These are phyloP conservation scores for Collichthys lucidus DNA, from an alignment of 2,113 vertebrate genomes.

Conservation along the genomic window DNA sequence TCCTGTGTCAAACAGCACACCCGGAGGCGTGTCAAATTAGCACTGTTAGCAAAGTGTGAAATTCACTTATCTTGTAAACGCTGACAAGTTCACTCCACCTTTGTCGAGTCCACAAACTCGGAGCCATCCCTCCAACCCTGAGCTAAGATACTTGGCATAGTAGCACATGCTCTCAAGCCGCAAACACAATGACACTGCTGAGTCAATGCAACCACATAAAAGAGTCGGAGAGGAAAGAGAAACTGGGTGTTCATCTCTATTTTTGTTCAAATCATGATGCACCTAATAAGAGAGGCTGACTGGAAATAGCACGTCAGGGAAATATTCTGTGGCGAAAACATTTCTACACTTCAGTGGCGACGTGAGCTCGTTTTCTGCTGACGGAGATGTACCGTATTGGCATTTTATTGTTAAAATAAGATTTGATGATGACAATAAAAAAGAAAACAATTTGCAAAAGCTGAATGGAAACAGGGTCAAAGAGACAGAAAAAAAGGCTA, in stretches of 20 bases:
- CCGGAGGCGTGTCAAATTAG: not conserved
- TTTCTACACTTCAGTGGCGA: not conserved
- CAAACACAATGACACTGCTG: conserved; percentile 9
- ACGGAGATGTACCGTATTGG: not conserved
- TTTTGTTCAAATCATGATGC: conserved; percentile 46
- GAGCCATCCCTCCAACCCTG: not conserved
- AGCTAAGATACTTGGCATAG: not conserved
- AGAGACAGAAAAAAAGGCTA: not conserved
- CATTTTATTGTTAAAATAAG: not conserved
- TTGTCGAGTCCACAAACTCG: conserved; percentile 1
- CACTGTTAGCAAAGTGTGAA: not conserved
- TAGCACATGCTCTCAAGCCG: not conserved
- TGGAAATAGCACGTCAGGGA: conserved; percentile 34
- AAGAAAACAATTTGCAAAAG: not conserved
- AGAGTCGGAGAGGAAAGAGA: conserved; percentile 10
- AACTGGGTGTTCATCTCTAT: conserved; percentile 27
- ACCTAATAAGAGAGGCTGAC: conserved; percentile 19
- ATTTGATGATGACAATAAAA: not conserved
- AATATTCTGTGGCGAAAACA: too few species aligned
- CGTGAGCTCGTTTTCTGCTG: not conserved
- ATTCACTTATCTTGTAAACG: conserved; percentile 3
- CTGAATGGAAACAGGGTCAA: not conserved
- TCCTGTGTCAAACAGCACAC: conserved; percentile 19
- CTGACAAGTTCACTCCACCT: conserved; percentile 16
- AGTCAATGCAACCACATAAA: conserved; percentile 46